Conservation (phyloP, 2,797 vertebrate species). For the Anomalospiza imberbis region DNA sequence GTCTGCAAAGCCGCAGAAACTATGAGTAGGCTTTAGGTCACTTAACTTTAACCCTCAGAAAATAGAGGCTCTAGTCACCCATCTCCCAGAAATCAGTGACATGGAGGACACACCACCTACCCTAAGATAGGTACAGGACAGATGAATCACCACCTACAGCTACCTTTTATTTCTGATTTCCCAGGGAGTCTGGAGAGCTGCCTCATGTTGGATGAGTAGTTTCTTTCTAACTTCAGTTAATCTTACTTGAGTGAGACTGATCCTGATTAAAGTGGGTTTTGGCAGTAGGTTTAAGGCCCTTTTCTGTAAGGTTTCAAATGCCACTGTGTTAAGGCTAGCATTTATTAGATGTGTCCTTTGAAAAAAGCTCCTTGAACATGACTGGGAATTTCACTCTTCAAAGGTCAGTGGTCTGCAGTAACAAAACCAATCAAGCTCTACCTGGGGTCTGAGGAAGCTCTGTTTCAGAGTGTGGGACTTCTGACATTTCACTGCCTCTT, state of each 20-base stretch:
- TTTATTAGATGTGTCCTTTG: not conserved
- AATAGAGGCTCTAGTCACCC: not conserved
- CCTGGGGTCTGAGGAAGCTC: not conserved
- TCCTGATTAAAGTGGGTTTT: not conserved
- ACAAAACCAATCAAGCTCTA: not conserved
- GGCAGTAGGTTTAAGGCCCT: not conserved
- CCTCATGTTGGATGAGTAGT: not conserved
- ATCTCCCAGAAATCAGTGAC: not conserved
- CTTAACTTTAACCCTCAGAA: not conserved
- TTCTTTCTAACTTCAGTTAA: not conserved
- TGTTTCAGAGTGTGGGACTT: not conserved
- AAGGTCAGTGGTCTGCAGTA: not conserved
- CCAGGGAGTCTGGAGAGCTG: not conserved
- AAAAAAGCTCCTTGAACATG: not conserved
- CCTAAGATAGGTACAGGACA: not conserved
- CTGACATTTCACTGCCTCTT: not conserved
- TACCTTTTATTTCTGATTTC: not conserved
- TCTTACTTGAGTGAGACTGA: not conserved
- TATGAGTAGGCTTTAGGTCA: not conserved
- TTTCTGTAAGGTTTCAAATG: not conserved
- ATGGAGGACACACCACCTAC: not conserved
- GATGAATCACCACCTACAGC: not conserved
- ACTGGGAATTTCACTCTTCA: not conserved
- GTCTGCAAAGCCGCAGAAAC: not conserved
- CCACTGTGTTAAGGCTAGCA: not conserved